Conservation (phyloP, 2,797 vertebrate species). For the Oreonectes daqikongensis region DNA sequence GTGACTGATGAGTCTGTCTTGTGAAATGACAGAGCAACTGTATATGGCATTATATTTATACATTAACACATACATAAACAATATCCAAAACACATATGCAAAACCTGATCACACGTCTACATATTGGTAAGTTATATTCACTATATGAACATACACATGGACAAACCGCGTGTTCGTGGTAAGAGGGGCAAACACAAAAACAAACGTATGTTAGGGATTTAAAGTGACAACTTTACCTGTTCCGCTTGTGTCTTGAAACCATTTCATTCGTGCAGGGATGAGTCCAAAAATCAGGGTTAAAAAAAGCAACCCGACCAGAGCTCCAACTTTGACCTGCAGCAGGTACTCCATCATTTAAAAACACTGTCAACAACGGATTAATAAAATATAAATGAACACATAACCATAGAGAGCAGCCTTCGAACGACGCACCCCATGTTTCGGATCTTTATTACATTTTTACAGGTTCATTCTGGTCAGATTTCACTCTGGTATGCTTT, state of each 20-base stretch:
- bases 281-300: constrained; percentile 79
- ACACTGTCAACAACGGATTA: constrained; percentile 25
- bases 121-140: not conserved
- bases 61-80: not conserved
- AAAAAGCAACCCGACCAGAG: constrained; percentile 73
- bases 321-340: constrained; percentile 77
- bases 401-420: not conserved
- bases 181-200: not conserved
- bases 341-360: constrained; percentile 72
- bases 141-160: not conserved
- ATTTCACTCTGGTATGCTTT: not conserved
- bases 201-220: not conserved
- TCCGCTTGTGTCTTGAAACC: constrained; percentile 74
- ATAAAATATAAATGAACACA: not conserved
- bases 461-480: not conserved
- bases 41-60: not conserved
- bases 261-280: constrained; percentile 76
- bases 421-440: not conserved
- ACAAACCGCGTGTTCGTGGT: not conserved
- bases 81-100: not conserved
- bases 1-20: not conserved
- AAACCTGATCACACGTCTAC: too few species aligned
- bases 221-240: constrained; percentile 67
- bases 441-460: not conserved
- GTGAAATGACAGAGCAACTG: not conserved